Base-by-base conservation (phyloP, 2,113 vertebrate species). In the Diphyllodes magnificus region DNA sequence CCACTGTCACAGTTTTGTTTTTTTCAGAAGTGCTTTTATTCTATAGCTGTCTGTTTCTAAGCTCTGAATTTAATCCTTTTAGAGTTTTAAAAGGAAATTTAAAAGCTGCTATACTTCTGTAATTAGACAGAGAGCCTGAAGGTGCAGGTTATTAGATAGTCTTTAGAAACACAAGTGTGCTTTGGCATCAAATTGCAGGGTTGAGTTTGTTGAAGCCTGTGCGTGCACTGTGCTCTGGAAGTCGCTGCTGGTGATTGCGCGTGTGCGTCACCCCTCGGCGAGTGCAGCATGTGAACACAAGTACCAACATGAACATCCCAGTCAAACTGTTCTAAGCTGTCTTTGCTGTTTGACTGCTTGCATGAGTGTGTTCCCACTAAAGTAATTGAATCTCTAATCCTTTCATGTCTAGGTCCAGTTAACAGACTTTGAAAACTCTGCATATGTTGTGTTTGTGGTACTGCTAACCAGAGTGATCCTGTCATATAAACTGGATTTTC, bases 361-460 rank as follows among this genome's bases (percentile, higher is more conserved):
- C 22, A 9, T 35, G 11, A 64, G 4, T 56, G 4, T 85, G 22
- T 78, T 91, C 47, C 39, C 65, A 24, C 63, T 90, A 4, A 77
- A 89, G 53, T 57, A 60, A 72, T 7, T 22, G 61, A 31, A 45
- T 79, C 54, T 83, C 45, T 54, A 10, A 70, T 83, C 20, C n/a
- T 86, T 94, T 90, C 45, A 2, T 68, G 28, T 77, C 39, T 82
- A 99, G 99, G 99, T 99, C 73, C 99, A 99, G 88, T 96, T 99
- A 87, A 99, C 99, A 37, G 99, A 99, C 96, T 99, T 99, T 92
- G 99, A 99, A 97, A 99, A 99, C 60, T 99, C 99, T 39, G 99
- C 99, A 0, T 99, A 99, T 28, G 99, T 99, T 91, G 99, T 99
- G 27, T 99, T 99, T 39, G 99, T 99, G 45, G 99, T 99, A 22